Percentiles rank a stretch among this genome's conserved stretches.
Evolutionary conservation across 2,797 vertebrate genomes (phyloP).

Genomic region (Poecilia picta): DNA sequence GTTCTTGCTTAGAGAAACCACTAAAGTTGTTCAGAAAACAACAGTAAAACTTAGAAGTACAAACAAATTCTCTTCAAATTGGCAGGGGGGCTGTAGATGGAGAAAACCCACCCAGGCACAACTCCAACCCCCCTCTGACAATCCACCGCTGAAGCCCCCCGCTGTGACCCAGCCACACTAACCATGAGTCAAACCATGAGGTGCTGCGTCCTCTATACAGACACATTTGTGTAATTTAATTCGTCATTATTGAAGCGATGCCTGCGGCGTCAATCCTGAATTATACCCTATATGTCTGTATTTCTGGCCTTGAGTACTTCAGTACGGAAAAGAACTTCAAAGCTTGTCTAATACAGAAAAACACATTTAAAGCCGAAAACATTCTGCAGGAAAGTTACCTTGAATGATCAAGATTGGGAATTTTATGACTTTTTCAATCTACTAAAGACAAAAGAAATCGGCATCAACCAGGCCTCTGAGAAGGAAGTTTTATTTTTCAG

Average conservation of each 20-base stretch:
- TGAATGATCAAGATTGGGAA: background rate
- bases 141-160: background rate
- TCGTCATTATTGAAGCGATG: background rate
- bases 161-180: slow-evolving; percentile 1
- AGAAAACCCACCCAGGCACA: background rate
- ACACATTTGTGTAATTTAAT: slow-evolving; percentile 1
- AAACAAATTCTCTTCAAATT: background rate
- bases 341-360: background rate
- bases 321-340: background rate
- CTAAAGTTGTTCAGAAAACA: background rate
- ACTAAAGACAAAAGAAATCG: background rate
- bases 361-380: background rate
- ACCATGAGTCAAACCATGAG: background rate
- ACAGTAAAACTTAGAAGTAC: background rate
- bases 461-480: background rate
- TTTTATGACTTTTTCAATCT: background rate
- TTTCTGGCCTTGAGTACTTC: background rate
- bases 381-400: too few relatives aligned
- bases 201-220: background rate
- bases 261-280: background rate
- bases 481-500: background rate
- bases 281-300: background rate
- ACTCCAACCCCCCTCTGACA: background rate
- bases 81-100: background rate
- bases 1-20: background rate